A percentile compares a stretch with the other conserved stretches of the same genome.
Conservation (phyloP, 2,888 invertebrate genomes). For the Ganaspis brasiliensis region DNA sequence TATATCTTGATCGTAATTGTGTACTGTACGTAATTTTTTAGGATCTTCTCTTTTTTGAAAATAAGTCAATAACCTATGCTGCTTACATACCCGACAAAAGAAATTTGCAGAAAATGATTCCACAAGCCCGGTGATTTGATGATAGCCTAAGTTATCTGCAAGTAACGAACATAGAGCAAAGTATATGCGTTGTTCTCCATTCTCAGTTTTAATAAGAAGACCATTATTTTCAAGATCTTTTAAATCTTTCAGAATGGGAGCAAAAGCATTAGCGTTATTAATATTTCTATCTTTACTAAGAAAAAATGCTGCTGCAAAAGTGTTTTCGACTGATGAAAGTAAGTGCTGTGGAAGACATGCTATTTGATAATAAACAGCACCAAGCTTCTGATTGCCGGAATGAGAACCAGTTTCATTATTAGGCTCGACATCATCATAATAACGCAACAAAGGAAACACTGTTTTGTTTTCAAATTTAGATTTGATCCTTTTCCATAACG, state of each 20-base stretch:
- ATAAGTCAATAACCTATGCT: not conserved
- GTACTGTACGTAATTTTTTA: conserved; percentile 11
- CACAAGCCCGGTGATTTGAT: conserved; percentile 46
- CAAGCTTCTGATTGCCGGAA: conserved; percentile 51
- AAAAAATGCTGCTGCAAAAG: conserved; percentile 53
- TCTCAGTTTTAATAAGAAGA: conserved; percentile 39
- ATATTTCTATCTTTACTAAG: conserved; percentile 48
- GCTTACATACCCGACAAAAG: not conserved
- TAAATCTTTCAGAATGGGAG: conserved; percentile 51
- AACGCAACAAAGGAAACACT: conserved; percentile 55
- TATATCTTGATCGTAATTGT: conserved; percentile 47
- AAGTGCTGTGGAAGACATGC: conserved; percentile 54
- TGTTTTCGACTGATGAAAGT: conserved; percentile 50
- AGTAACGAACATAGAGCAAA: not conserved
- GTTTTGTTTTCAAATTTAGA: conserved; percentile 37
- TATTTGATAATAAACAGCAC: conserved; percentile 54
- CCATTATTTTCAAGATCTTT: conserved; percentile 53
- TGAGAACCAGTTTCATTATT: conserved; percentile 57
- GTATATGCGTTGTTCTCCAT: not conserved
- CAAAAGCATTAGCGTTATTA: conserved; percentile 48
- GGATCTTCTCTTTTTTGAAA: conserved; percentile 1
- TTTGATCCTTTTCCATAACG: conserved; percentile 53
- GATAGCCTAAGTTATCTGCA: not conserved
- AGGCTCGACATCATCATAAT: conserved; percentile 56
- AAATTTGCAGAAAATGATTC: not conserved